phyloP scores from a whole-genome alignment of 1,140 invertebrate genomes.

The Drusus annulatus region DNA sequence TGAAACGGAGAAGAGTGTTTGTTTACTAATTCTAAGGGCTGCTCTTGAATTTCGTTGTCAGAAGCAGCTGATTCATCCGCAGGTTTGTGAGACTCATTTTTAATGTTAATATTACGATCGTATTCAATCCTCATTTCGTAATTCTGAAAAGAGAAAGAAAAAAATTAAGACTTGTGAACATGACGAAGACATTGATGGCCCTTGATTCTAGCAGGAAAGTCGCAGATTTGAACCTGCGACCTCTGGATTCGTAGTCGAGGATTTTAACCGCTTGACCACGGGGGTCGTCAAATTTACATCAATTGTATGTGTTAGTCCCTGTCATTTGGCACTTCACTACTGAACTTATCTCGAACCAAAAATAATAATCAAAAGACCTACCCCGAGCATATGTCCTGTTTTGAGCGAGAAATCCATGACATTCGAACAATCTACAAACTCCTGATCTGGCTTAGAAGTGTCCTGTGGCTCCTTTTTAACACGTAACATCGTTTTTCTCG shows the following conservation, averaged over 20 bases:
- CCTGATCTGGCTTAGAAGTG: background rate
- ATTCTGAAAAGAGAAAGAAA: slow-evolving; percentile 11
- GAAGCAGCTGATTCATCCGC: background rate
- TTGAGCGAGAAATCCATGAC: background rate
- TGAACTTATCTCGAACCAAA: background rate
- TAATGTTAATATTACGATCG: background rate
- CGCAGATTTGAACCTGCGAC: too few species aligned
- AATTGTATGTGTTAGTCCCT: background rate
- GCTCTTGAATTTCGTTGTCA: background rate
- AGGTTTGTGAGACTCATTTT: background rate
- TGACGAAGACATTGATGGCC: too few species aligned
- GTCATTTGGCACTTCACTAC: background rate
- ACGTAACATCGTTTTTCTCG: background rate
- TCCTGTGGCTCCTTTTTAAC: slow-evolving; percentile 11
- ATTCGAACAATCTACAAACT: background rate
- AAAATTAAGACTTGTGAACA: background rate
- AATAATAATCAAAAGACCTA: background rate
- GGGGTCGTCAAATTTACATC: background rate
- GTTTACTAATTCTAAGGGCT: background rate
- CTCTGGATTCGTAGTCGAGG: too few species aligned
- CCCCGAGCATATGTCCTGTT: background rate
- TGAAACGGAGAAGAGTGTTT: background rate
- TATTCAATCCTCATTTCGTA: background rate
- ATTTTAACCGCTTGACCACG: too few species aligned
- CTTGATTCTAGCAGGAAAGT: too few species aligned